Conservation (phyloP, 2,113 vertebrate genomes). For the Pan paniscus region DNA sequence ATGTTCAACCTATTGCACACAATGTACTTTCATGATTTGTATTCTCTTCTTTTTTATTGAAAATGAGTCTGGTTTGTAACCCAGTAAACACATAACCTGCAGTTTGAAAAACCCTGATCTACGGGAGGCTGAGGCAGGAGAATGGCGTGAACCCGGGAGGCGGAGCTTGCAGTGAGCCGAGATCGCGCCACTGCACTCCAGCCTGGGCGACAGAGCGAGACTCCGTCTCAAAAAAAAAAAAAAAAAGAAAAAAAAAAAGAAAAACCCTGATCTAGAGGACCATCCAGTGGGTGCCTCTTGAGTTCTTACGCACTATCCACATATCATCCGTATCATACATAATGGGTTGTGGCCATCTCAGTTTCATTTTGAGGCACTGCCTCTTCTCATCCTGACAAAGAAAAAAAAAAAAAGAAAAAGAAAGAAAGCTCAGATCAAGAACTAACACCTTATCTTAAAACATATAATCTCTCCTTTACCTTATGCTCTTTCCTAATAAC, state of each 20-base stretch:
- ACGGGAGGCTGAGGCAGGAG: no score
- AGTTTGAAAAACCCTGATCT: background rate
- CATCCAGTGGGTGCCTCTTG: background rate
- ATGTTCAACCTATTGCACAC: background rate
- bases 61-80: background rate
- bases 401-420: background rate
- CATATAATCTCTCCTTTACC: background rate
- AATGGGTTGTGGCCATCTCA: background rate
- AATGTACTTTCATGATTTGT: background rate
- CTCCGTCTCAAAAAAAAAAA: no score
- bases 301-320: background rate
- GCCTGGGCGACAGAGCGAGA: no score
- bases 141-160: no score
- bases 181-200: no score
- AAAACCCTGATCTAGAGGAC: background rate
- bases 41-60: background rate
- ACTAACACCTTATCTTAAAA: background rate
- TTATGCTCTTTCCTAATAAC: background rate
- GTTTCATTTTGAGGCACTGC: background rate
- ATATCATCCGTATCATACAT: no score
- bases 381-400: background rate
- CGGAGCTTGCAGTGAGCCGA: no score
- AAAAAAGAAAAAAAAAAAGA: no score
- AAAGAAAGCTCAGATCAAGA: background rate
- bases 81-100: background rate